phyloP scores from a whole-genome alignment of 2,113 vertebrate genomes.

The Coreoperca whiteheadi region DNA sequence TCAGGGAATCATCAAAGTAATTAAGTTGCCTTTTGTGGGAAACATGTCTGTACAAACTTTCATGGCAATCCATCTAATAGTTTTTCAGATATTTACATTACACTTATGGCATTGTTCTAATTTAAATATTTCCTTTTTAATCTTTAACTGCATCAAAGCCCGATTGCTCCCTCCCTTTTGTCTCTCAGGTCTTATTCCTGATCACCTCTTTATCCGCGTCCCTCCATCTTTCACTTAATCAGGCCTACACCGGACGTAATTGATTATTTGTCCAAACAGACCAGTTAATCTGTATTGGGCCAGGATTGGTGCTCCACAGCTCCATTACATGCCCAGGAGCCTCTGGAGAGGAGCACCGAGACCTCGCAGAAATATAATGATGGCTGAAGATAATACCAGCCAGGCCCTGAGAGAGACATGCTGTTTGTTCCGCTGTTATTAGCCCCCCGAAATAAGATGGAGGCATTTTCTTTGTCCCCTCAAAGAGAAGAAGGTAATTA shows the following conservation, averaged over 20 bases:
- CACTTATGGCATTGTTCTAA: no score
- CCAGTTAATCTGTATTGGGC: slow-evolving; percentile 64
- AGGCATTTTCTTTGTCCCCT: slow-evolving; percentile 30
- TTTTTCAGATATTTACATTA: not conserved
- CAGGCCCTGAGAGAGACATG: slow-evolving; percentile 45
- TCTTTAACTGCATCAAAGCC: no score
- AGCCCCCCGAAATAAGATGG: slow-evolving; percentile 48
- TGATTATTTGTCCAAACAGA: slow-evolving; percentile 70
- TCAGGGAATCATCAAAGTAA: not conserved
- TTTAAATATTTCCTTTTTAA: no score
- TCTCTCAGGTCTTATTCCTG: slow-evolving; percentile 2
- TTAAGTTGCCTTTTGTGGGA: not conserved
- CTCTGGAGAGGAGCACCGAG: slow-evolving; percentile 44
- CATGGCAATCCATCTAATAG: not conserved
- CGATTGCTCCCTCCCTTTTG: not conserved
- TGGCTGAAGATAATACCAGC: slow-evolving; percentile 60
- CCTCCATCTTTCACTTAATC: slow-evolving; percentile 53
- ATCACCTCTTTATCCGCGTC: slow-evolving; percentile 15
- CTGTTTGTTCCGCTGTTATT: slow-evolving; percentile 68
- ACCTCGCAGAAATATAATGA: slow-evolving; percentile 70
- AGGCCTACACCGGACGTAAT: slow-evolving; percentile 51
- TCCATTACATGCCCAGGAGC: slow-evolving; percentile 39
- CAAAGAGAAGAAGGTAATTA: slow-evolving; percentile 36
- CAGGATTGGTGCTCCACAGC: slow-evolving; percentile 19
- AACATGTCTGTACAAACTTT: not conserved